Conservation (phyloP, 2,797 vertebrate genomes). For the Eremophila alpestris region DNA sequence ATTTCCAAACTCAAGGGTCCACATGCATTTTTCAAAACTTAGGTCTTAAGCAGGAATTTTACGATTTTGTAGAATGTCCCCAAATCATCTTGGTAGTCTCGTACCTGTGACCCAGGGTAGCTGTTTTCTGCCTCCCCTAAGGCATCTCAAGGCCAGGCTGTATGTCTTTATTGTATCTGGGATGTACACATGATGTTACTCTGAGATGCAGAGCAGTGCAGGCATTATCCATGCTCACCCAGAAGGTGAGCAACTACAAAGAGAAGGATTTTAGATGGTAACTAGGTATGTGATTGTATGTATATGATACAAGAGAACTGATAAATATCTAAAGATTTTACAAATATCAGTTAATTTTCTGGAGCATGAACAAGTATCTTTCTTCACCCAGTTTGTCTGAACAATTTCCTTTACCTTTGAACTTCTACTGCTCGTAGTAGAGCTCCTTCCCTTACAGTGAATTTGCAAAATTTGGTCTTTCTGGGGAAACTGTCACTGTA, state of each 20-base stretch:
- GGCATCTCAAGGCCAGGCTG: background rate
- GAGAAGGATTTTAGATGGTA: background rate
- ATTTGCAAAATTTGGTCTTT: background rate
- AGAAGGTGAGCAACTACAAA: background rate
- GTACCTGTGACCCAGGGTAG: background rate
- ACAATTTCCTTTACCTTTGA: background rate
- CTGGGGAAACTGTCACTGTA: background rate
- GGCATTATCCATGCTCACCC: background rate
- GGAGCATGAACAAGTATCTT: background rate
- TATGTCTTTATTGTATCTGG: background rate
- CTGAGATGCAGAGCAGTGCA: background rate
- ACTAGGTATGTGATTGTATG: background rate
- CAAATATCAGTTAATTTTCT: background rate
- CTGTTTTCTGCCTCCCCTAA: background rate
- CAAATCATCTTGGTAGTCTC: background rate
- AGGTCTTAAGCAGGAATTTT: background rate
- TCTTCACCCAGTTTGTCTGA: background rate
- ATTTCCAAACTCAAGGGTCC: background rate
- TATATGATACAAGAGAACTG: background rate
- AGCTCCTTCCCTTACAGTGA: background rate
- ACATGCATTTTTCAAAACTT: background rate
- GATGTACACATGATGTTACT: fast-evolving
- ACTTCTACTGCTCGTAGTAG: background rate
- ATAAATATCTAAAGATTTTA: background rate
- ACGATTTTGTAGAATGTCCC: background rate